Evolutionary conservation across 2,797 vertebrate genomes (phyloP).

Genomic region (Artibeus jamaicensis): DNA sequence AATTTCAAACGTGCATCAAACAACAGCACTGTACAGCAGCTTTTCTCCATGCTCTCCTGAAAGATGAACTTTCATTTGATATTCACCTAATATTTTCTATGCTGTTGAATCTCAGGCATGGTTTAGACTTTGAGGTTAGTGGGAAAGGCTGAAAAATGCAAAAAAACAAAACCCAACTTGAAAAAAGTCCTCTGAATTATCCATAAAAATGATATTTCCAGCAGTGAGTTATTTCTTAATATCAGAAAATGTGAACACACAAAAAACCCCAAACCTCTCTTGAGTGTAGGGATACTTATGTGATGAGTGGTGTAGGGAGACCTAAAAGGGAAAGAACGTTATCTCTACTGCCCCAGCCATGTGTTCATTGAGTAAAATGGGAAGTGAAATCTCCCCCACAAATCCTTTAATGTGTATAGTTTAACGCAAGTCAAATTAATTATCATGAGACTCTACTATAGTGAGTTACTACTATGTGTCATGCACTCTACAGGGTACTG

Average conservation of each 20-base stretch:
- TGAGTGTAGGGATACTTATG: not conserved
- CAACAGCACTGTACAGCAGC: not conserved
- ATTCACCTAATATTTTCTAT: not conserved
- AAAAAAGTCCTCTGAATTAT: not conserved
- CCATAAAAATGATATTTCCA: not conserved
- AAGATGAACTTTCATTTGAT: not conserved
- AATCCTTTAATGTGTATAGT: not conserved
- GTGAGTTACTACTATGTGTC: not conserved
- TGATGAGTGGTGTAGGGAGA: not conserved
- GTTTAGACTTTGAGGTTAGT: not conserved
- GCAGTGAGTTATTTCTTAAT: not conserved
- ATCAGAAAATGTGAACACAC: not conserved
- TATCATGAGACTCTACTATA: not conserved
- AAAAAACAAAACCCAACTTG: not conserved
- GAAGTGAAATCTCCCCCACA: not conserved
- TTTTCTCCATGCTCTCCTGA: not conserved
- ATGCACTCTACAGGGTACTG: not conserved
- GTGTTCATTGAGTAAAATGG: not conserved
- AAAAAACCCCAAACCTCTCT: not conserved
- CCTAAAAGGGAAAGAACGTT: rapidly evolving
- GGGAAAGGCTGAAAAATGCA: not conserved
- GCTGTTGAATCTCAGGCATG: not conserved
- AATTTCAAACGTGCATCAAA: not conserved
- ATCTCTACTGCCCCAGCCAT: not conserved
- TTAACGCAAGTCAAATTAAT: not conserved